A percentile compares a stretch with the other conserved stretches of the same genome.
These are phyloP conservation scores for Sacculina carcini DNA, from an alignment of 2,888 invertebrate species.

Conservation along the genomic window DNA sequence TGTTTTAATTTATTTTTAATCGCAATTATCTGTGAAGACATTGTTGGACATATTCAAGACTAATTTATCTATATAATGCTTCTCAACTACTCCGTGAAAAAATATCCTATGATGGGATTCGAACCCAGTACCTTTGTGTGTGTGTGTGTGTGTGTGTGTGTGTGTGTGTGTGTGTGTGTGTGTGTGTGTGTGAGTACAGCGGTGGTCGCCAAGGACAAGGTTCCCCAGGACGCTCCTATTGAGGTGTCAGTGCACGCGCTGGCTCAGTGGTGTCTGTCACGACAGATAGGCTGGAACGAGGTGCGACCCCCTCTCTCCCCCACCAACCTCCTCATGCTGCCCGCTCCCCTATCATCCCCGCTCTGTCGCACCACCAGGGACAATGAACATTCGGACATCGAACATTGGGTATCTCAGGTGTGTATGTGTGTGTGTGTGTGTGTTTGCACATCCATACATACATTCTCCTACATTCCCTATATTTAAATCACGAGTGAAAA, in stretches of 20 bases:
- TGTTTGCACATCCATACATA: too few species aligned
- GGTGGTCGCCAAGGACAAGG: conserved; percentile 45
- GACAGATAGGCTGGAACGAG: conserved; percentile 24
- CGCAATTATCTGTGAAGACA: too few species aligned
- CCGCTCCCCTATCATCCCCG: conserved; percentile 9
- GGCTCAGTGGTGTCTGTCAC: conserved; percentile 60
- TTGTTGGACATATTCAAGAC: too few species aligned
- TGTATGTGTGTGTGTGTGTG: too few species aligned
- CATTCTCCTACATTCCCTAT: too few species aligned
- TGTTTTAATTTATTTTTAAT: too few species aligned
- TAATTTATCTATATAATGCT: too few species aligned
- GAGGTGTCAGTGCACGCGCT: conserved; percentile 61
- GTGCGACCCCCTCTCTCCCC: conserved; percentile 45
- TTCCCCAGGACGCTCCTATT: conserved; percentile 58
- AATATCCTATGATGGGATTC: too few species aligned
- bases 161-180: not conserved
- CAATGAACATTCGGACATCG: conserved; percentile 26
- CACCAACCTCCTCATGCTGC: conserved; percentile 36
- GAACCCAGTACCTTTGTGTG: too few species aligned
- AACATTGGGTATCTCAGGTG: conserved; percentile 64
- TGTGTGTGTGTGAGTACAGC: not conserved
- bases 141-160: too few species aligned
- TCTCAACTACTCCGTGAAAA: too few species aligned
- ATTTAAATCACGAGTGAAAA: too few species aligned
- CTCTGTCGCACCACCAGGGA: conserved; percentile 9